Conservation (phyloP, 2,797 vertebrate genomes). For the Propithecus deckenii region DNA sequence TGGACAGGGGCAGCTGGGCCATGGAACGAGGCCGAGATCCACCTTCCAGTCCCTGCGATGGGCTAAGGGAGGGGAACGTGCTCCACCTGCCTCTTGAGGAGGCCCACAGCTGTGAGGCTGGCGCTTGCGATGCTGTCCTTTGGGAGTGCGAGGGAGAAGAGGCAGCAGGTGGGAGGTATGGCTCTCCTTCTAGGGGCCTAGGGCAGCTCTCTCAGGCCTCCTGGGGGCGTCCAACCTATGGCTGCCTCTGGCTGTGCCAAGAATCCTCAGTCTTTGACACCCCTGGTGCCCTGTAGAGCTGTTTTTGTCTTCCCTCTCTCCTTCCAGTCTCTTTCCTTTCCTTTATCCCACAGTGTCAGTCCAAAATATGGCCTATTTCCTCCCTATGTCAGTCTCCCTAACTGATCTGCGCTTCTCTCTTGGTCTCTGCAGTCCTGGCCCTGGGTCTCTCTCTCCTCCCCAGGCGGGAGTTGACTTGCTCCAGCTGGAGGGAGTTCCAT, state of each 20-base stretch:
- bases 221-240: not conserved
- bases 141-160: not conserved
- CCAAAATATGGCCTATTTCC: not conserved
- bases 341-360: not conserved
- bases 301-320: not conserved
- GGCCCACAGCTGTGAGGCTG: not conserved
- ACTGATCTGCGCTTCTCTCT: not conserved
- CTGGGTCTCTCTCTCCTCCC: not conserved
- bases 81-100: not conserved
- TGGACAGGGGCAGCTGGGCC: not conserved
- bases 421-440: not conserved
- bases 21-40: not conserved
- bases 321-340: not conserved
- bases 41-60: not conserved
- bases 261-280: constrained; percentile 30
- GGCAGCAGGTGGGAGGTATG: too few relatives aligned
- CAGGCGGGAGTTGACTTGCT: not conserved
- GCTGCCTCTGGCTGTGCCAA: not conserved
- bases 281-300: not conserved
- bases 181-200: not conserved
- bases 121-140: not conserved
- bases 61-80: not conserved
- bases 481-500: not conserved
- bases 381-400: not conserved
- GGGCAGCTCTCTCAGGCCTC: not conserved